phyloP scores from a whole-genome alignment of 2,888 invertebrate genomes.

The Phengaris arion region DNA sequence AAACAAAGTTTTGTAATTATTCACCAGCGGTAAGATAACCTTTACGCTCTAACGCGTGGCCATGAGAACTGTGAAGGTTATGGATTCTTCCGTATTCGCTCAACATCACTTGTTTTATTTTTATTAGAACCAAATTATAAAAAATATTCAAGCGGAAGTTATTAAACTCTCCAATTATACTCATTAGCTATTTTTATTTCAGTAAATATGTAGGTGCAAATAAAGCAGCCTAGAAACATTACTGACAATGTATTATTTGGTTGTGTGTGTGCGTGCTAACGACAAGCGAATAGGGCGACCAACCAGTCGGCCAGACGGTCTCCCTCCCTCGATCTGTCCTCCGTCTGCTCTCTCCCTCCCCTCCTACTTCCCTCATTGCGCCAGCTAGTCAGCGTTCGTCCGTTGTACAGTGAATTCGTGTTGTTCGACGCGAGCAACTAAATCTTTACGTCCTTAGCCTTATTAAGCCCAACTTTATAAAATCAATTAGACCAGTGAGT shows the following conservation, averaged over 20 bases:
- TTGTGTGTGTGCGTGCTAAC: constrained; percentile 41
- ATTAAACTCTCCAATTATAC: constrained; percentile 21
- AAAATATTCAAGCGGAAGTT: constrained; percentile 26
- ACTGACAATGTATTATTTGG: constrained; percentile 46
- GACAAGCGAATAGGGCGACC: constrained; percentile 74
- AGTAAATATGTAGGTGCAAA: constrained; percentile 46
- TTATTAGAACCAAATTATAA: constrained; percentile 23
- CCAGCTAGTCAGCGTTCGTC: constrained; percentile 69
- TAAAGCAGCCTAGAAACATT: constrained; percentile 64
- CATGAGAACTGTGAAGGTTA: constrained; percentile 72
- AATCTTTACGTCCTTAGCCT: constrained; percentile 70
- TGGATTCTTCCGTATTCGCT: constrained; percentile 45
- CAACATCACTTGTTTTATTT: constrained; percentile 27
- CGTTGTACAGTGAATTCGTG: constrained; percentile 50
- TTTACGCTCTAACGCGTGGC: constrained; percentile 68
- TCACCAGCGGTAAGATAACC: constrained; percentile 57
- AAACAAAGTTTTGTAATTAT: constrained; percentile 45
- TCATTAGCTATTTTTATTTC: constrained; percentile 39
- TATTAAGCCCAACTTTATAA: constrained; percentile 62
- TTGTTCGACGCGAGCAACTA: constrained; percentile 41
- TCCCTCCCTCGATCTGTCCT: constrained; percentile 71
- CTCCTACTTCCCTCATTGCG: constrained; percentile 49
- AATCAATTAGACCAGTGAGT: constrained; percentile 59
- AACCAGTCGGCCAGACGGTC: constrained; percentile 76
- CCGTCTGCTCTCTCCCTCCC: constrained; percentile 61